Percentiles rank a stretch among this genome's conserved stretches.
These are phyloP conservation scores for Thymelicus acteon DNA, from an alignment of 2,888 invertebrate genomes.

Conservation along the genomic window DNA sequence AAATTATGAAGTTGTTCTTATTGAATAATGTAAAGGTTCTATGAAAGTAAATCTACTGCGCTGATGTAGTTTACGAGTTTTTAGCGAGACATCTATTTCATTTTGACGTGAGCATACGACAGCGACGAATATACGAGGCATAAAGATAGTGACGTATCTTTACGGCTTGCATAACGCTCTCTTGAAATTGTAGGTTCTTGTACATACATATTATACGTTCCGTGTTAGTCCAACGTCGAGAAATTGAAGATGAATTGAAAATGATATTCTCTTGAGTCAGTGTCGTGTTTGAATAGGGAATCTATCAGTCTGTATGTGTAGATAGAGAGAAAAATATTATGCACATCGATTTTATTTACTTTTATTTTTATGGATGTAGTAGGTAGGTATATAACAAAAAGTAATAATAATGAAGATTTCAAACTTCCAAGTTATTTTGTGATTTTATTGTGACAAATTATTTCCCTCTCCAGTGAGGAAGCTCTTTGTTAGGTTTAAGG, in stretches of 20 bases:
- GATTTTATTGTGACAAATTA: too few relatives aligned
- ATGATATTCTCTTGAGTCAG: not conserved
- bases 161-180: not conserved
- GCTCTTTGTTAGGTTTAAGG: too few relatives aligned
- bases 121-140: not conserved
- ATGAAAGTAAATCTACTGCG: too few relatives aligned
- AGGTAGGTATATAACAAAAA: too few relatives aligned
- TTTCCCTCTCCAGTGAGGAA: too few relatives aligned
- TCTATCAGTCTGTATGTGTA: not conserved
- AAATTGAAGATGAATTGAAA: constrained; percentile 13
- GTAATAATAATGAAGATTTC: too few relatives aligned
- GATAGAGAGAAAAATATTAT: not conserved
- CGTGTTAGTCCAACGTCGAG: not conserved
- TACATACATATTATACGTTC: not conserved
- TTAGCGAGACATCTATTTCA: not conserved
- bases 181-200: constrained; percentile 4
- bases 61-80: too few relatives aligned
- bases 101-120: not conserved
- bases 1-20: too few relatives aligned
- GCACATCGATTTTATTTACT: too few relatives aligned
- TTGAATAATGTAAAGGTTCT: too few relatives aligned
- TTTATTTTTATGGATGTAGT: too few relatives aligned
- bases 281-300: constrained; percentile 2
- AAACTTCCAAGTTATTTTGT: too few relatives aligned
- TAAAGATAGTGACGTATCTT: not conserved